Conservation (phyloP, 2,888 invertebrate genomes). For the Colletes collaris region DNA sequence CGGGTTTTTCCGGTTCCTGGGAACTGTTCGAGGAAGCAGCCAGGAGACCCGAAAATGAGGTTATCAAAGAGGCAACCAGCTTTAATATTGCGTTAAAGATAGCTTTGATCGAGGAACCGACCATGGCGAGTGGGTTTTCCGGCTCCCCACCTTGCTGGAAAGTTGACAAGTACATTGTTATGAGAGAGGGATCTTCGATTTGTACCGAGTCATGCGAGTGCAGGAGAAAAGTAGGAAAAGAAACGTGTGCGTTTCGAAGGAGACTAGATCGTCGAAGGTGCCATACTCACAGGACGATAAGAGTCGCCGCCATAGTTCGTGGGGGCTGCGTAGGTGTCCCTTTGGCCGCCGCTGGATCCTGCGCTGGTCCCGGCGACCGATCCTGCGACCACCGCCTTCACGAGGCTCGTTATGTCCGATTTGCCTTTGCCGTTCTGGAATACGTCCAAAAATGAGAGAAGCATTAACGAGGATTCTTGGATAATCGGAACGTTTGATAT, state of each 20-base stretch:
- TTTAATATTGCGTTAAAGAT: conserved; percentile 75
- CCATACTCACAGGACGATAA: conserved; percentile 15
- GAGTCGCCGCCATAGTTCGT: conserved; percentile 57
- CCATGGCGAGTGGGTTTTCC: conserved; percentile 69
- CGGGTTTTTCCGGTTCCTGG: conserved; percentile 43
- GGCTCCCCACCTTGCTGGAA: conserved; percentile 68
- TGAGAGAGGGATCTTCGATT: background rate
- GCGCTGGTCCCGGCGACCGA: conserved; percentile 77
- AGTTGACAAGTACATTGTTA: conserved; percentile 31
- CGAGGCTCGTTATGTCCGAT: conserved; percentile 74
- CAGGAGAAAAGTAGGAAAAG: background rate
- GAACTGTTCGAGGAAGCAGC: conserved; percentile 72
- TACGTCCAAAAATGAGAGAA: background rate
- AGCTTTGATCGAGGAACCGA: conserved; percentile 75
- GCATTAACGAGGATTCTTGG: background rate
- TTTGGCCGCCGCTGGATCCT: conserved; percentile 71
- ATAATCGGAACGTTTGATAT: conserved; percentile 2
- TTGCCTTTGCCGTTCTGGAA: conserved; percentile 68
- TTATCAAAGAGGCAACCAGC: conserved; percentile 72
- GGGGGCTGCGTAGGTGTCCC: conserved; percentile 58
- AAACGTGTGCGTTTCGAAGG: background rate
- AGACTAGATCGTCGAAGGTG: background rate
- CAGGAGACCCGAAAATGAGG: conserved; percentile 73
- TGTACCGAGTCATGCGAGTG: background rate
- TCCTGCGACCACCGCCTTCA: conserved; percentile 77